Evolutionary conservation across 2,113 vertebrate species (phyloP).

Genomic region (Oryzias javanicus): DNA sequence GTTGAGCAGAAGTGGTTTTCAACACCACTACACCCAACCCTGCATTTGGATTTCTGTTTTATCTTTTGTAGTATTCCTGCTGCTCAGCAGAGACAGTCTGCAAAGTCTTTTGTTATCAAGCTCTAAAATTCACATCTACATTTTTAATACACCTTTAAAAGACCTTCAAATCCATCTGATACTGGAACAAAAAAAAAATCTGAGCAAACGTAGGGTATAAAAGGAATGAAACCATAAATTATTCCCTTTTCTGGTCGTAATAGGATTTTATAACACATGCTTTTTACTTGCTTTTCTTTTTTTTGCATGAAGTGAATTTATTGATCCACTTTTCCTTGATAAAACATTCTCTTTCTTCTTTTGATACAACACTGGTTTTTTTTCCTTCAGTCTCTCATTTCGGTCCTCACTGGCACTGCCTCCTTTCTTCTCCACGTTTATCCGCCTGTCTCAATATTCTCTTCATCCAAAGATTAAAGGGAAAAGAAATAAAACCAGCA

Average conservation of each 20-base stretch:
- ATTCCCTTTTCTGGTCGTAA: conserved; percentile 66
- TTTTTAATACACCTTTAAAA: conserved; percentile 65
- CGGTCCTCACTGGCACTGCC: not conserved
- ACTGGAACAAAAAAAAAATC: conserved; percentile 3
- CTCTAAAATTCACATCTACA: conserved; percentile 62
- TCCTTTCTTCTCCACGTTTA: conserved; percentile 24
- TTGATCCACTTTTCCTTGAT: conserved; percentile 67
- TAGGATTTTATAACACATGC: conserved; percentile 65
- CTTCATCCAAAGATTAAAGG: conserved; percentile 50
- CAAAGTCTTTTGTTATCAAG: conserved; percentile 63
- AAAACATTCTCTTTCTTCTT: conserved; percentile 64
- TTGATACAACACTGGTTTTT: conserved; percentile 36
- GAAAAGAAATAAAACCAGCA: conserved; percentile 43
- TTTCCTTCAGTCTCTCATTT: conserved; percentile 30
- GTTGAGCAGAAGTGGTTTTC: too few relatives aligned
- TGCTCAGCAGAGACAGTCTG: conserved; percentile 34
- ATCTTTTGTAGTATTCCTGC: conserved; percentile 1
- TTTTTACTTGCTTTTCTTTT: conserved; percentile 46
- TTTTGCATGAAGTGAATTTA: conserved; percentile 56
- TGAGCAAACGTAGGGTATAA: conserved; percentile 35
- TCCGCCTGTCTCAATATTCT: conserved; percentile 9
- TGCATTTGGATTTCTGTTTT: not conserved
- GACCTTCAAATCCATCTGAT: conserved; percentile 53
- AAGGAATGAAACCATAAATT: conserved; percentile 62
- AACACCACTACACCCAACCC: too few relatives aligned